Percentiles rank a stretch among this genome's conserved stretches.
phyloP scores from a whole-genome alignment of 1,140 invertebrate species.

The Lepidostoma basale region DNA sequence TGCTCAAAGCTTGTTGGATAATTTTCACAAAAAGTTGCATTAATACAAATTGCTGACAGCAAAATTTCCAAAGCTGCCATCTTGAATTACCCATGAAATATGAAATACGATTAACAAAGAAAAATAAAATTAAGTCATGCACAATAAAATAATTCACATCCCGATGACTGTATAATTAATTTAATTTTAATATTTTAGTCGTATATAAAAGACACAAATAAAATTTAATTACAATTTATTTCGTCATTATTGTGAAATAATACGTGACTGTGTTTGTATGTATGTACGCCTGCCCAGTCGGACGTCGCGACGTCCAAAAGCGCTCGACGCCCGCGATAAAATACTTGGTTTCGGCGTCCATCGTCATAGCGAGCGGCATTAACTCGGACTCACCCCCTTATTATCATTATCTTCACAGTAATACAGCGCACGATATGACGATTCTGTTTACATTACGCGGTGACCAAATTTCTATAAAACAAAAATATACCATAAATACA shows the following conservation, averaged over 20 bases:
- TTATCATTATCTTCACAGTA: not conserved
- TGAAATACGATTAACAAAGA: not conserved
- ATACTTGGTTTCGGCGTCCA: not conserved
- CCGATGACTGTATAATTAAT: not conserved
- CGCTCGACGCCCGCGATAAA: not conserved
- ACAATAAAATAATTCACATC: not conserved
- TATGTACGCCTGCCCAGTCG: no score
- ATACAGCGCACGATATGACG: no score
- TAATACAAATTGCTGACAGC: constrained; percentile 53
- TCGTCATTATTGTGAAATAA: not conserved
- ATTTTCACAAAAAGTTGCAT: constrained; percentile 45
- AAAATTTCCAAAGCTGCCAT: constrained; percentile 52
- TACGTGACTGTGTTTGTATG: no score
- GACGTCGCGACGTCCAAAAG: not conserved
- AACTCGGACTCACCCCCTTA: not conserved
- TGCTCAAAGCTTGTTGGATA: not conserved
- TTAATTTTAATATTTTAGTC: no score
- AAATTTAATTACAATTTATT: not conserved
- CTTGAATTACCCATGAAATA: not conserved
- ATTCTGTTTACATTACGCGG: no score
- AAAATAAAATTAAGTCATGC: not conserved
- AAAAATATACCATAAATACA: not conserved
- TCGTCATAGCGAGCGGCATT: not conserved
- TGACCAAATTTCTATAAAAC: no score
- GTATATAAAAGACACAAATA: not conserved